Percentiles rank a stretch among this genome's conserved stretches.
Evolutionary conservation across 2,113 vertebrate genomes (phyloP).

Genomic region (Chamaea fasciata): DNA sequence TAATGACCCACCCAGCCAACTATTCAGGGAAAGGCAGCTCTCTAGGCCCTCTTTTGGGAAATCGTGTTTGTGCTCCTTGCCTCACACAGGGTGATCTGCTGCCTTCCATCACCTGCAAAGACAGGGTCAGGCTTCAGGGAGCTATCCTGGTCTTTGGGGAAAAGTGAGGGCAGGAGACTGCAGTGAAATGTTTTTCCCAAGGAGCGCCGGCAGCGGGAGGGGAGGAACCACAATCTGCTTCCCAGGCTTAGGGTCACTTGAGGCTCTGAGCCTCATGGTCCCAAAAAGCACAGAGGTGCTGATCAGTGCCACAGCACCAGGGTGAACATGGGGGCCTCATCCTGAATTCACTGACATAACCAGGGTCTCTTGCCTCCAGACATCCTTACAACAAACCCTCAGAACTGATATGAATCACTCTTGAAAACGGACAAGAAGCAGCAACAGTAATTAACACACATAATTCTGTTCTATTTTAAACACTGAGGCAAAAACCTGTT

Average conservation of each 20-base stretch:
- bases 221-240: neutral
- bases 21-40: neutral
- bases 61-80: neutral
- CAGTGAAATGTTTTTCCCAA: neutral
- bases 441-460: neutral
- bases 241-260: neutral
- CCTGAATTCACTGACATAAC: neutral
- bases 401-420: neutral
- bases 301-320: neutral
- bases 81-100: neutral
- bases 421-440: neutral
- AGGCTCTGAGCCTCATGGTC: neutral
- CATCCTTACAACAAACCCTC: neutral
- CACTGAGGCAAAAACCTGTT: neutral
- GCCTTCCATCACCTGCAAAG: neutral
- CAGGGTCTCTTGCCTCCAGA: neutral
- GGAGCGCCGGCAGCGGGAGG: fast-evolving
- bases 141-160: neutral
- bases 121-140: neutral
- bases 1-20: neutral
- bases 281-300: neutral
- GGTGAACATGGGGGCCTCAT: neutral
- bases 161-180: neutral
- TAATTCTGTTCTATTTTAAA: neutral
- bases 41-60: neutral